A percentile compares a stretch with the other conserved stretches of the same genome.
Conservation (phyloP, 2,888 invertebrate genomes). For the Hirtodrosophila cameraria region DNA sequence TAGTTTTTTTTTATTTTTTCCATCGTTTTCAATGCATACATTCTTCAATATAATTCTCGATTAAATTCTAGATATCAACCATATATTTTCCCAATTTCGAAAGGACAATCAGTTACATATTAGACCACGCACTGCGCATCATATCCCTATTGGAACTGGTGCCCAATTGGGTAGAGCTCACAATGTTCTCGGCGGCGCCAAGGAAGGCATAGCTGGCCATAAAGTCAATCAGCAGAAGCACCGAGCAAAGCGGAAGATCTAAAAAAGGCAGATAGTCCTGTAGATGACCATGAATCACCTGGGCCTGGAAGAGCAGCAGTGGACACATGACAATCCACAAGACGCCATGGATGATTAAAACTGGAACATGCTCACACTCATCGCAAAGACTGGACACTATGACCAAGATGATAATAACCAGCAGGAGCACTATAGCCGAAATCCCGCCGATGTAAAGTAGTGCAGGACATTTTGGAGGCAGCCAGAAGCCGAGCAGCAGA, state of each 20-base stretch:
- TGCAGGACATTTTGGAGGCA: conserved; percentile 12
- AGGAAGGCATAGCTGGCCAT: conserved; percentile 33
- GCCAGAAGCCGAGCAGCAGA: conserved; percentile 35
- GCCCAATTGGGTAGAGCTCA: not conserved
- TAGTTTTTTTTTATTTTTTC: not conserved
- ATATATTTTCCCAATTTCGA: no score
- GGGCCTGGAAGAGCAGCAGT: conserved; percentile 49
- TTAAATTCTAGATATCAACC: no score
- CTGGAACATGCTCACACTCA: not conserved
- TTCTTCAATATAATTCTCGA: no score
- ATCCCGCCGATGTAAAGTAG: conserved; percentile 7
- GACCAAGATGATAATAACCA: conserved; percentile 2
- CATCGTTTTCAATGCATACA: not conserved
- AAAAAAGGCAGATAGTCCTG: conserved; percentile 11
- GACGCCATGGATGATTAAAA: not conserved
- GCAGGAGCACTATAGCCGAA: not conserved
- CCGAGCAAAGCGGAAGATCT: conserved; percentile 51
- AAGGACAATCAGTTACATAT: no score
- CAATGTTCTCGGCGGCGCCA: conserved; percentile 8
- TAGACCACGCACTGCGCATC: not conserved
- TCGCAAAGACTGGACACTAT: not conserved
- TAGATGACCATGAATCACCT: conserved; percentile 47
- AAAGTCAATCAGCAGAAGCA: conserved; percentile 53
- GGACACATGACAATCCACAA: conserved; percentile 37
- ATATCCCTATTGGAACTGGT: not conserved